Conservation (phyloP, 2,113 vertebrate genomes). For the Dipodomys ordii region DNA sequence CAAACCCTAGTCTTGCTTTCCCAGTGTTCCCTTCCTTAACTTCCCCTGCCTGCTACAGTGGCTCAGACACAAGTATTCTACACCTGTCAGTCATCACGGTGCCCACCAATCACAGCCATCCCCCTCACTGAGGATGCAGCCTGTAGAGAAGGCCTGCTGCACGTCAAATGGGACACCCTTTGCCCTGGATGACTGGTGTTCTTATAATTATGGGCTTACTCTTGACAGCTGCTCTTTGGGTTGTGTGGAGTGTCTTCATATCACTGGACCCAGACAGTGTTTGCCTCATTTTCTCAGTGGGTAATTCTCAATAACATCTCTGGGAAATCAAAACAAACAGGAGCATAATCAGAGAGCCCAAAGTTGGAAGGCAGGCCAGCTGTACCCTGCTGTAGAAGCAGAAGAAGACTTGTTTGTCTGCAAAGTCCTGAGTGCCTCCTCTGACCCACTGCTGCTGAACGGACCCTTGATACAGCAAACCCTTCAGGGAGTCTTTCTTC, state of each 20-base stretch:
- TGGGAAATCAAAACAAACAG: background rate
- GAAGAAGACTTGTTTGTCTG: background rate
- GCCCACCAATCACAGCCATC: background rate
- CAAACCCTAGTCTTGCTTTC: background rate
- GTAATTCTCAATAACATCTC: background rate
- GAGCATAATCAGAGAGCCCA: background rate
- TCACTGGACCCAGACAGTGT: background rate
- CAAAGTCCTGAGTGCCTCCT: background rate
- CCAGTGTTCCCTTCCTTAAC: background rate
- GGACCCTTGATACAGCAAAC: background rate
- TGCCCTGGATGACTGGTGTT: background rate
- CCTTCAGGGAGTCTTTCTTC: background rate
- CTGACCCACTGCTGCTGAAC: background rate
- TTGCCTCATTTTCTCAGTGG: background rate
- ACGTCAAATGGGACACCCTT: background rate
- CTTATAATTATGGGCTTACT: background rate
- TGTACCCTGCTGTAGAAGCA: background rate
- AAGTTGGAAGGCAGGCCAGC: background rate
- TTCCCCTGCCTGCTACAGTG: too few species aligned
- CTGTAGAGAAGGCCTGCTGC: background rate
- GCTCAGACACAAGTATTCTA: too few species aligned
- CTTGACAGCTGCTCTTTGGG: background rate
- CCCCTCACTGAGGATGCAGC: background rate
- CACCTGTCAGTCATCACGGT: background rate
- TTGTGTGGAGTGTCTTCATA: background rate